Evolutionary conservation across 2,888 invertebrate species (phyloP).

Genomic region (Sericinus montela): DNA sequence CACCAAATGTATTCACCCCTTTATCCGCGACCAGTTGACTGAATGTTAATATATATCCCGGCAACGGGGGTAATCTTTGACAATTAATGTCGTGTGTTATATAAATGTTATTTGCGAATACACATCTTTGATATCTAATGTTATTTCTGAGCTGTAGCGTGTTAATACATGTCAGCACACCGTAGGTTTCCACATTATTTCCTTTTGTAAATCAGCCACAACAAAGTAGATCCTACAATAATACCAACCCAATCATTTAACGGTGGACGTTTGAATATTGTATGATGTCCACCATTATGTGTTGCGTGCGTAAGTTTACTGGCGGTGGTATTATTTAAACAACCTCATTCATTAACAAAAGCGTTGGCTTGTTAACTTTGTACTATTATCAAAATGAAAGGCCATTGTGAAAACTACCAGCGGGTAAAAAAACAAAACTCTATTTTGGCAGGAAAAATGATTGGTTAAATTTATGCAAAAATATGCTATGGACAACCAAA

Average conservation of each 20-base stretch:
- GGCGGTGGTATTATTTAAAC: constrained; percentile 28
- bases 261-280: constrained; percentile 16
- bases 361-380: constrained; percentile 43
- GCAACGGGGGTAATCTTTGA: constrained; percentile 55
- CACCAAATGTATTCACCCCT: constrained; percentile 69
- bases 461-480: no score
- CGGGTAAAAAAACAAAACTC: no score
- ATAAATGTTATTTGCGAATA: constrained; percentile 8
- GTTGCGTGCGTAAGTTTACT: constrained; percentile 7
- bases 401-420: neutral
- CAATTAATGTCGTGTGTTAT: constrained; percentile 50
- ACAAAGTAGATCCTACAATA: constrained; percentile 13
- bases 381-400: neutral
- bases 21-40: constrained; percentile 60
- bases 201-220: constrained; percentile 5
- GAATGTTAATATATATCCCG: constrained; percentile 59
- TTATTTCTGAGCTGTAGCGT: no score
- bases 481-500: no score
- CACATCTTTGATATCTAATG: no score
- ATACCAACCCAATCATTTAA: constrained; percentile 9
- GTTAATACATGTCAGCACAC: no score
- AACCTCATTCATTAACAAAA: constrained; percentile 48
- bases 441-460: no score
- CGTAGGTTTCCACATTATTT: no score
- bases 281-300: constrained; percentile 15